Evolutionary conservation across 2,113 vertebrate genomes (phyloP).

Genomic region (Etheostoma spectabile): DNA sequence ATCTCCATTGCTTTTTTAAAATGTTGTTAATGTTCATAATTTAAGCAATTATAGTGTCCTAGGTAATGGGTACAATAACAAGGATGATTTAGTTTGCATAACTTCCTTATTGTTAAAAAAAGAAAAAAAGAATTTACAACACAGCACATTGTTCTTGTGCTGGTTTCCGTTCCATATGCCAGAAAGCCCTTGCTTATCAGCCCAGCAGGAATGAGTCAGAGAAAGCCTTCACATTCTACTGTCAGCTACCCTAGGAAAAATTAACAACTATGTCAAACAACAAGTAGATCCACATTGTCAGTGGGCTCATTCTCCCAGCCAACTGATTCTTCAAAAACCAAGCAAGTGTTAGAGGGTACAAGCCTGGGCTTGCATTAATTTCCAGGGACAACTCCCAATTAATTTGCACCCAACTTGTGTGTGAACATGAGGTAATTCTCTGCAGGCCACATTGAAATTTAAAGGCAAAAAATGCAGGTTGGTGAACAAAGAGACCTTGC

Average conservation of each 20-base stretch:
- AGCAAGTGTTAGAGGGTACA: not conserved
- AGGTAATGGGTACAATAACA: not conserved
- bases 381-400: slow-evolving; percentile 51
- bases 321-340: not conserved
- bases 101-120: not conserved
- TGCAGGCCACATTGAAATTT: not conserved
- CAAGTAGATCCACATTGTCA: not conserved
- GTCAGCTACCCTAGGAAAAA: slow-evolving; percentile 24
- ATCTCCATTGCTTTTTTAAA: not conserved
- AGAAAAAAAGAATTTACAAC: not conserved
- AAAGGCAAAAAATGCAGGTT: not conserved
- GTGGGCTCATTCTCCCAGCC: not conserved
- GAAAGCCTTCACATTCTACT: slow-evolving; percentile 49
- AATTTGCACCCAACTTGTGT: slow-evolving; percentile 18
- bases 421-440: not conserved
- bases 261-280: not conserved
- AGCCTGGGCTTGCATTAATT: slow-evolving; percentile 52
- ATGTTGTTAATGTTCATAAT: not conserved
- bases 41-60: not conserved
- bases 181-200: slow-evolving; percentile 59
- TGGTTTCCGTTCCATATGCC: not conserved
- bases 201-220: slow-evolving; percentile 42
- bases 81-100: not conserved
- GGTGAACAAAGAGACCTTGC: slow-evolving; percentile 26
- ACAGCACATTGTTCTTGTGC: slow-evolving; percentile 8